phyloP scores from a whole-genome alignment of 2,888 invertebrate species.

The Phaonia tiefii region DNA sequence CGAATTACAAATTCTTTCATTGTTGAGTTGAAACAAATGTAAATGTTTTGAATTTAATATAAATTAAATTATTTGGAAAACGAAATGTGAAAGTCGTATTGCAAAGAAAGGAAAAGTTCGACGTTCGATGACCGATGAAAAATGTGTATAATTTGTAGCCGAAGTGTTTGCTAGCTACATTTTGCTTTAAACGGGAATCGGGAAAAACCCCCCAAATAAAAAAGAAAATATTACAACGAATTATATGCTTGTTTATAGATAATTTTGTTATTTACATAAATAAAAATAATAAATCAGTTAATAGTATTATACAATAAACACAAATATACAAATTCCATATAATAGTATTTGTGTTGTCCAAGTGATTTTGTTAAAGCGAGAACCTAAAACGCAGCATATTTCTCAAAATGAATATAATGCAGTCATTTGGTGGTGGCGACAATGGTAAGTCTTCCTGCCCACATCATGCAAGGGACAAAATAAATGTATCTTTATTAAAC shows the following conservation, averaged over 20 bases:
- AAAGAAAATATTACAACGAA: constrained; percentile 58
- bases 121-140: background rate
- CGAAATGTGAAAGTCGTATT: background rate
- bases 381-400: constrained; percentile 40
- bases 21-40: too few species aligned
- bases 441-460: constrained; percentile 56
- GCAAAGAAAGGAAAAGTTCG: background rate
- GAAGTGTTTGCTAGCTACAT: background rate
- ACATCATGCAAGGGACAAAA: too few species aligned
- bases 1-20: too few species aligned
- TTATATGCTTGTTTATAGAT: constrained; percentile 2
- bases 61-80: background rate
- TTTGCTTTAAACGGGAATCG: constrained; percentile 9
- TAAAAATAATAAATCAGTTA: background rate
- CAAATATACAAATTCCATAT: too few species aligned
- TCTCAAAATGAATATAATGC: constrained; percentile 65
- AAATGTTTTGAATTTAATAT: too few species aligned
- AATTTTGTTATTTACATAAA: background rate
- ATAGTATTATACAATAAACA: background rate
- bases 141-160: background rate
- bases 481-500: too few species aligned
- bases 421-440: constrained; percentile 60
- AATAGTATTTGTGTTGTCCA: too few species aligned
- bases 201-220: background rate
- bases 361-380: too few species aligned